Base-by-base conservation (phyloP, 2,113 vertebrate genomes). In the Gavialis gangeticus region DNA sequence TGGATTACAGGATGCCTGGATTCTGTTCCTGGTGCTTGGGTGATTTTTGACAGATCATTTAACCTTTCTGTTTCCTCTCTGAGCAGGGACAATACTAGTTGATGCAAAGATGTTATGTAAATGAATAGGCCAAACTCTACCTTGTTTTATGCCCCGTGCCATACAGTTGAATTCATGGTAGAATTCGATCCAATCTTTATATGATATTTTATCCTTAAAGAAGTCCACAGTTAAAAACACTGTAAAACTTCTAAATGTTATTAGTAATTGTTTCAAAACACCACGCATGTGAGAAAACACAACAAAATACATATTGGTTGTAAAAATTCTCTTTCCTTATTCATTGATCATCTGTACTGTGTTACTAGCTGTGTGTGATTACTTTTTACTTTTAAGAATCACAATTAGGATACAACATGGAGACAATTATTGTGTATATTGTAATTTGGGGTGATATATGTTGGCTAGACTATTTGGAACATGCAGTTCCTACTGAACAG, bases 391-490 rank as follows among this genome's bases (percentile, higher is more conserved):
- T 95, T 91, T 87, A 94, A 95, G 89, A 92, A 96, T 95, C 64
- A 8, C 92, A 92, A 11, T 94, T 93, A 88, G 82, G 92, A 92
- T 96, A 96, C 95, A 58, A 89, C 97, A 96, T 95, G 96, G 95
- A 97, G 85, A 27, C 92, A 88, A 96, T 97, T 97, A 96, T 67
- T 87, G 69, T 93, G 83, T 85, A 94, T 97, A 90, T 94, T 97
- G 88, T 91, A 75, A 87, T 95, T 97, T 2, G 10, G 85, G 95
- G 96, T 97, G 92, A 92, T 97, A 91, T 91, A 85, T 95, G 86
- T 96, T 95, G 94, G 96, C 95, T 93, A 95, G 96, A 95, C 89
- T 0, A 7, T 95, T 92, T 90, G 94, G 96, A 96, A 97, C 94
- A 94, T 91, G 66, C 80, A 92, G 80, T 92, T 95, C 94, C 73